phyloP scores from a whole-genome alignment of 2,113 vertebrate genomes.

The Epinephelus lanceolatus region DNA sequence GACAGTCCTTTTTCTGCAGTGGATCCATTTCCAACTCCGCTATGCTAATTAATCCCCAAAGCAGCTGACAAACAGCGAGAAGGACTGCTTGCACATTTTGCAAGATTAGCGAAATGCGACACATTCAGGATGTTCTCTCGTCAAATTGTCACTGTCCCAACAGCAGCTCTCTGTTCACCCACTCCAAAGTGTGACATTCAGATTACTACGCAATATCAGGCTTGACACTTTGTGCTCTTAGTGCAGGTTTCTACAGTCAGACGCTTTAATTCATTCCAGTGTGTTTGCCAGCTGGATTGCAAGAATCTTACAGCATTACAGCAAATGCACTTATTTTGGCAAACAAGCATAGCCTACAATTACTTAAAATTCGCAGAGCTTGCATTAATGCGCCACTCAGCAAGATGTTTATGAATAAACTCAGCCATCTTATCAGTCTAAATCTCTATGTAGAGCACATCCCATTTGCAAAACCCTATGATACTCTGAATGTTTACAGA shows the following conservation, averaged over 20 bases:
- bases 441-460: not conserved
- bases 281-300: constrained; percentile 41
- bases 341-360: constrained; percentile 26
- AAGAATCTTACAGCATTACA: constrained; percentile 25
- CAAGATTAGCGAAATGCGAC: constrained; percentile 60
- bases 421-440: not conserved
- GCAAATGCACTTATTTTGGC: constrained; percentile 34
- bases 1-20: constrained; percentile 35
- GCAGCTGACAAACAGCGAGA: constrained; percentile 46
- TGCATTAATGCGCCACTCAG: constrained; percentile 2
- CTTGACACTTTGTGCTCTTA: constrained; percentile 29
- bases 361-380: constrained; percentile 2
- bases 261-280: constrained; percentile 30
- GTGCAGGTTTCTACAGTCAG: constrained; percentile 23
- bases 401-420: not conserved
- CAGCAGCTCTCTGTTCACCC: constrained; percentile 21
- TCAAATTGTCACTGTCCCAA: constrained; percentile 54
- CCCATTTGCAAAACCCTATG: not conserved
- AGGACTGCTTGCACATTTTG: constrained; percentile 35
- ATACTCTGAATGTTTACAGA: not conserved
- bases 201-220: constrained; percentile 9
- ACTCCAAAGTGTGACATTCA: constrained; percentile 37
- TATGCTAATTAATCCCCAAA: constrained; percentile 64
- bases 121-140: constrained; percentile 45
- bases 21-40: constrained; percentile 33